Percentiles rank a stretch among this genome's conserved stretches.
Conservation (phyloP, 2,113 vertebrate species). For the Tachysurus fulvidraco region DNA sequence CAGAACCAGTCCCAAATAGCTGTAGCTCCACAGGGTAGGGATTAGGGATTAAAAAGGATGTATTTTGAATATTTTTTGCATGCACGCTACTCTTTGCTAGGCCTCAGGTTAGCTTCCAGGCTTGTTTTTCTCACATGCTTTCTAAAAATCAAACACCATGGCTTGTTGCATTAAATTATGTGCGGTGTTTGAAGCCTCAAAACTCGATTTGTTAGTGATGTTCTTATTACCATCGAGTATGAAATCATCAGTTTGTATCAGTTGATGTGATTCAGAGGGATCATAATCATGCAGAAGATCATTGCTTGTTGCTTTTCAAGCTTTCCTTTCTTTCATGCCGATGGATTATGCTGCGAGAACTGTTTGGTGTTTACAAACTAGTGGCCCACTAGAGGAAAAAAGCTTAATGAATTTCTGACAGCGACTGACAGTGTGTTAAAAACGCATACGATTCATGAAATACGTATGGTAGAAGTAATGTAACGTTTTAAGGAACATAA, state of each 20-base stretch:
- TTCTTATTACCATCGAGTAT: not conserved
- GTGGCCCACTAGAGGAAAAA: slow-evolving; percentile 8
- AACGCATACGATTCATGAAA: not conserved
- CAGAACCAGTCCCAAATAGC: not conserved
- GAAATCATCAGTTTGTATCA: not conserved
- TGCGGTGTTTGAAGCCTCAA: not conserved
- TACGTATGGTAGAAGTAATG: not conserved
- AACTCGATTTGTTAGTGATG: not conserved
- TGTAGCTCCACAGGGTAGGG: not conserved
- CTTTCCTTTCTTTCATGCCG: not conserved
- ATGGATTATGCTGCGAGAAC: not conserved
- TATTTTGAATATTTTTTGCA: slow-evolving; percentile 4
- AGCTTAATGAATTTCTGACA: not conserved
- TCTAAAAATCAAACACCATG: not conserved
- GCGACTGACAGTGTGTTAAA: not conserved
- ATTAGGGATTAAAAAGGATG: not conserved
- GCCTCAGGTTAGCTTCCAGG: not conserved
- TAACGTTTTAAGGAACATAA: not conserved
- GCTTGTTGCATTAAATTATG: not conserved
- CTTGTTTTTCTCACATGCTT: slow-evolving; percentile 21
- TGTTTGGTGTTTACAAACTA: not conserved
- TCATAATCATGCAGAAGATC: not conserved
- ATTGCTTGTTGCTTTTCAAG: not conserved
- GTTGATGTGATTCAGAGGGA: slow-evolving; percentile 4
- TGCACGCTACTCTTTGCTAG: slow-evolving; percentile 7